Evolutionary conservation across 2,888 invertebrate genomes (phyloP).

Genomic region (Boloria selene): DNA sequence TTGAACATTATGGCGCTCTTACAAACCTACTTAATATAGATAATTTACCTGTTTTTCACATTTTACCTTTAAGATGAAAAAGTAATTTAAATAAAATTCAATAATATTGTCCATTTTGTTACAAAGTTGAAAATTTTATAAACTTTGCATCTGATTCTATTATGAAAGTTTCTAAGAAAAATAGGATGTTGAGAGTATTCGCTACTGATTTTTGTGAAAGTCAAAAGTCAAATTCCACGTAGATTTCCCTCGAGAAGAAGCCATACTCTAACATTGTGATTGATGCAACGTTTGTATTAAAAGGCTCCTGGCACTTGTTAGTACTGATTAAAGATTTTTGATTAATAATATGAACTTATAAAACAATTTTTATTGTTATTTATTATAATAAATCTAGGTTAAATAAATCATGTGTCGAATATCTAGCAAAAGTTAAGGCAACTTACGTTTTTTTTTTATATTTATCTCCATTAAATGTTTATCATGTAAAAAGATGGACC

Average conservation of each 20-base stretch:
- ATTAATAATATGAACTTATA: not conserved
- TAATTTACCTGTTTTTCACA: not conserved
- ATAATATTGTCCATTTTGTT: constrained; percentile 4
- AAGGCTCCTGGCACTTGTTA: constrained; percentile 17
- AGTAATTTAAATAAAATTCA: not conserved
- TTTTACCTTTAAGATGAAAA: not conserved
- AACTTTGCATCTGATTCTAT: constrained; percentile 13
- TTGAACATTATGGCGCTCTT: constrained; percentile 25
- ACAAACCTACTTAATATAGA: constrained; percentile 1
- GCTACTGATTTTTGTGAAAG: constrained; percentile 22
- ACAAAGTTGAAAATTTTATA: not conserved
- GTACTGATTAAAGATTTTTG: constrained; percentile 2
- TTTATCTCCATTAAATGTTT: no score
- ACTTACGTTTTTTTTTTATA: no score
- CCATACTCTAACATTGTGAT: constrained; percentile 34
- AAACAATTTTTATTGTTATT: no score
- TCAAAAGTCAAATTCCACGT: constrained; percentile 33
- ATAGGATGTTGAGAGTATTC: constrained; percentile 27
- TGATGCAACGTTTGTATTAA: constrained; percentile 38
- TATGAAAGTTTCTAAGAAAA: constrained; percentile 23
- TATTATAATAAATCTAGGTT: no score
- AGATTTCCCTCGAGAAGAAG: constrained; percentile 37
- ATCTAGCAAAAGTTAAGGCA: no score
- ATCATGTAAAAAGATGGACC: not conserved
- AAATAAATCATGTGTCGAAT: no score